Evolutionary conservation across 2,113 vertebrate genomes (phyloP).

Genomic region (Raja brachyura): DNA sequence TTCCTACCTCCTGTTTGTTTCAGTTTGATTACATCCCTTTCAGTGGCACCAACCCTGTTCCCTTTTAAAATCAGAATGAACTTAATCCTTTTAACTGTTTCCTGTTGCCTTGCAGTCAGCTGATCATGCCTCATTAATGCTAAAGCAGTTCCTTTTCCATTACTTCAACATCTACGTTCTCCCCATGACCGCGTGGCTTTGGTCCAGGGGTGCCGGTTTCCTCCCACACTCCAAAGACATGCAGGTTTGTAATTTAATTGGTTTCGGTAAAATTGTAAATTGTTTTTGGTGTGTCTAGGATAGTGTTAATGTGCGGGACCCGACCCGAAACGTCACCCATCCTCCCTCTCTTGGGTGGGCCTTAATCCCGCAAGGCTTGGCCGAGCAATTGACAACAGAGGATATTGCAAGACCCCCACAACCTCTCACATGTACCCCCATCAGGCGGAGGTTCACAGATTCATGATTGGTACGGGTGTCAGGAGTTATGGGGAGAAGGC

Average conservation of each 20-base stretch:
- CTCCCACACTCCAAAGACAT: too few species aligned
- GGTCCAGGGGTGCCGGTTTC: too few species aligned
- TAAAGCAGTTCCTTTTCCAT: not conserved
- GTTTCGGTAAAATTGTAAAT: too few species aligned
- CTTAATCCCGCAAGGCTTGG: not conserved
- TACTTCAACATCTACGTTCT: not conserved
- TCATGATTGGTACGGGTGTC: too few species aligned
- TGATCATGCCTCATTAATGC: not conserved
- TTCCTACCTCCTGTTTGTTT: not conserved
- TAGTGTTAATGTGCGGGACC: too few species aligned
- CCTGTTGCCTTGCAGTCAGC: not conserved
- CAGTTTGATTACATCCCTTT: not conserved
- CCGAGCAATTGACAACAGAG: not conserved
- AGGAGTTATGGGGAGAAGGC: too few species aligned
- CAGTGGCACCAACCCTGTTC: not conserved
- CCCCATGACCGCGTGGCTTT: too few species aligned
- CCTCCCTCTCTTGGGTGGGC: not conserved
- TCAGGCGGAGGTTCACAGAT: too few species aligned
- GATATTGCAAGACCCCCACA: not conserved
- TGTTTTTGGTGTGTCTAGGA: too few species aligned
- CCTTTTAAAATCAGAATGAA: not conserved
- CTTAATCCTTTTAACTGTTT: not conserved
- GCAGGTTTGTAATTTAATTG: too few species aligned
- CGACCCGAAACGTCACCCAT: not conserved
- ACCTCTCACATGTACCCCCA: not conserved